A percentile compares a stretch with the other conserved stretches of the same genome.
phyloP scores from a whole-genome alignment of 2,888 invertebrate genomes.

The Campaea margaritaria region DNA sequence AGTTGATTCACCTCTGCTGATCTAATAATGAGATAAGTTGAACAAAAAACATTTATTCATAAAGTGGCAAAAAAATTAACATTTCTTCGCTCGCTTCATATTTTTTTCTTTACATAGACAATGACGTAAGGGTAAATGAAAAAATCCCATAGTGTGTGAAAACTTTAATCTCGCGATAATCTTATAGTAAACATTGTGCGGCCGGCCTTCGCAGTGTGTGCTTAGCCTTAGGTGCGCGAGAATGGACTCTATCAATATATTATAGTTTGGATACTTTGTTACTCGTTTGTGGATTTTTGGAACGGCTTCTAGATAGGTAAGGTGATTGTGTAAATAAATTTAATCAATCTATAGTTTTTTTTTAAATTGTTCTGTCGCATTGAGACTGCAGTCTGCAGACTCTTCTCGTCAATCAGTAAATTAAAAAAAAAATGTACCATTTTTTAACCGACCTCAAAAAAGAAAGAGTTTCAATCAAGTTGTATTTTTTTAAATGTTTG shows the following conservation, averaged over 20 bases:
- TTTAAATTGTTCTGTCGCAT: too few species aligned
- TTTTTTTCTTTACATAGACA: conserved; percentile 6
- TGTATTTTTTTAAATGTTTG: too few species aligned
- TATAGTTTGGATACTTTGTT: conserved; percentile 1
- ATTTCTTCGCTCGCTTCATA: conserved; percentile 17
- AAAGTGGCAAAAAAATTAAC: conserved; percentile 10
- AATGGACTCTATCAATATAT: conserved; percentile 39
- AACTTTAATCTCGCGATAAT: conserved; percentile 56
- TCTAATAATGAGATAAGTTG: conserved; percentile 5
- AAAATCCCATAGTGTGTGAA: conserved; percentile 42
- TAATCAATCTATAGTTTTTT: too few species aligned
- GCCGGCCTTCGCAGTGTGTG: conserved; percentile 52
- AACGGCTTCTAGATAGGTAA: background rate
- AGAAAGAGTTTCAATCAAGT: too few species aligned
- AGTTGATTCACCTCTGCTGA: conserved; percentile 24
- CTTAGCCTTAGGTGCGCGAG: conserved; percentile 50
- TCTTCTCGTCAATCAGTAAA: too few species aligned
- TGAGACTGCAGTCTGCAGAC: too few species aligned
- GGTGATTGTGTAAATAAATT: background rate
- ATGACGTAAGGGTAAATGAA: conserved; percentile 48
- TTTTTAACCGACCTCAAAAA: too few species aligned
- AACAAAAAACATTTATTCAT: conserved; percentile 2
- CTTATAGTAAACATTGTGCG: conserved; percentile 49
- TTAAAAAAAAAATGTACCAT: too few species aligned
- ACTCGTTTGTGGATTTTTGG: background rate